Conservation (phyloP, 2,888 invertebrate genomes). For the Oasisia sp. region DNA sequence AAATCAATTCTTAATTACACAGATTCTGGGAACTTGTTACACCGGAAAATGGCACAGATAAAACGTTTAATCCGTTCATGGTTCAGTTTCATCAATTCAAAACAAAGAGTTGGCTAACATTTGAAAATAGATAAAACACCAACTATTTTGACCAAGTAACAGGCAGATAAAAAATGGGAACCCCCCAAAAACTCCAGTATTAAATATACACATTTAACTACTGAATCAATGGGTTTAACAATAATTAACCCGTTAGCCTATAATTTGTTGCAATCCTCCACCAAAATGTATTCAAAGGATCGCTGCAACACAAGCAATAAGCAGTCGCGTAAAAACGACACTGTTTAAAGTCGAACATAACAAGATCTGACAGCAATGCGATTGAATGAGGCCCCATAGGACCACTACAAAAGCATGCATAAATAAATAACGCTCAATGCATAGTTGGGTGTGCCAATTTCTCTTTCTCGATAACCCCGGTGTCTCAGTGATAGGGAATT, state of each 20-base stretch:
- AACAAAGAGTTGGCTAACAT: background rate
- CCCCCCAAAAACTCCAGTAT: background rate
- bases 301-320: background rate
- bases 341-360: background rate
- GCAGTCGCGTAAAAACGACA: background rate
- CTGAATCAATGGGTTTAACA: background rate
- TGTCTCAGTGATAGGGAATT: background rate
- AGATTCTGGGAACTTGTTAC: background rate
- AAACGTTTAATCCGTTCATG: background rate
- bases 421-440: background rate
- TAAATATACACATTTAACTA: background rate
- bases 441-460: background rate
- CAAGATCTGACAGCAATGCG: background rate
- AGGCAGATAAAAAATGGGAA: background rate
- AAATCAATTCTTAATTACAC: background rate
- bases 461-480: background rate
- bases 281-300: background rate
- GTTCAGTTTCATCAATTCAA: background rate
- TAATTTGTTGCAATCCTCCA: background rate
- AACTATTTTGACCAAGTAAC: background rate
- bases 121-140: background rate
- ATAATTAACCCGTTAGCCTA: background rate
- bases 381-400: background rate
- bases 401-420: background rate
- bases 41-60: background rate